Evolutionary conservation across 2,797 vertebrate genomes (phyloP).

Genomic region (Phyllotis vaccarum): DNA sequence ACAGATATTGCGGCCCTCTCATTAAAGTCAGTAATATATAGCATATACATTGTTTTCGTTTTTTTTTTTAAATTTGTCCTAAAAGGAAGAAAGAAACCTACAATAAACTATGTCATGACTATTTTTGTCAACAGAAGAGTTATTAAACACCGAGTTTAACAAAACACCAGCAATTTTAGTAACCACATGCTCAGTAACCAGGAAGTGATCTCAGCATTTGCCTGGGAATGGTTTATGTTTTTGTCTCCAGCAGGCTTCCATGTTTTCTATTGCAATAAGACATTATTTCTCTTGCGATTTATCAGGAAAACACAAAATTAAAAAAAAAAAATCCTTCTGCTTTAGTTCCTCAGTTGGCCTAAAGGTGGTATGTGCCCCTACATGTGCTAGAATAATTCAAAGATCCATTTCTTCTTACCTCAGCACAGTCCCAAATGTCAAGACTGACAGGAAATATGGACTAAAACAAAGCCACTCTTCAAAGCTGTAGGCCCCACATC

Average conservation of each 20-base stretch:
- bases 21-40: rapidly evolving
- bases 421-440: conserved; percentile 26
- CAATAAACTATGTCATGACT: conserved; percentile 75
- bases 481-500: conserved; percentile 68
- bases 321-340: conserved; percentile 45
- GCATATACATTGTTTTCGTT: conserved; percentile 56
- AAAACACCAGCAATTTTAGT: conserved; percentile 72
- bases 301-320: conserved; percentile 55
- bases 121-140: conserved; percentile 85
- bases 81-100: conserved; percentile 63
- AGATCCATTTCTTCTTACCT: conserved; percentile 1
- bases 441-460: conserved; percentile 72
- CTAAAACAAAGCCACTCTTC: conserved; percentile 78
- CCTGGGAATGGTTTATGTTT: conserved; percentile 82
- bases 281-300: conserved; percentile 48
- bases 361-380: conserved; percentile 27
- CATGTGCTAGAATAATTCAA: not conserved
- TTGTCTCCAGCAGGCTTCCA: conserved; percentile 81
- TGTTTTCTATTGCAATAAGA: conserved; percentile 78
- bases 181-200: conserved; percentile 75
- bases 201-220: conserved; percentile 87
- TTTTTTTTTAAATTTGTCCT: conserved; percentile 72
- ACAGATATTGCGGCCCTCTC: rapidly evolving
- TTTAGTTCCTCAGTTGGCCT: not conserved
- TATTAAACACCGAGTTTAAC: conserved; percentile 86